Base-by-base conservation (phyloP, 2,797 vertebrate species). In the Alauda arvensis region DNA sequence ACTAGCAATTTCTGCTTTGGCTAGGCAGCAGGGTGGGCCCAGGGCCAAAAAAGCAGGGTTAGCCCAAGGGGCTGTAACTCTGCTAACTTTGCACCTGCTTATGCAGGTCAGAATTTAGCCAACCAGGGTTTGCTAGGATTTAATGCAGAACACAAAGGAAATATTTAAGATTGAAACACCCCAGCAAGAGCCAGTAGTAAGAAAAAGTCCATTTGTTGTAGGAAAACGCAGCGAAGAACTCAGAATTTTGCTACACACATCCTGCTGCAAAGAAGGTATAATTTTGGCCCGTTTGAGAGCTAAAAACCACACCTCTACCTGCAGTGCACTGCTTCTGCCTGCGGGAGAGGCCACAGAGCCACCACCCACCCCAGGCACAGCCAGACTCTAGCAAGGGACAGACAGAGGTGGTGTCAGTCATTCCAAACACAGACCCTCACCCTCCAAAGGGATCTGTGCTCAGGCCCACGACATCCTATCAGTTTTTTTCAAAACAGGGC, bases 1-100 rank as follows among this genome's bases (percentile, higher is more conserved):
- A 76, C 45, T 1, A 24, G 49, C 46, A 55, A 77, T 57, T 89
- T 74, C 46, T 61, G 49, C 68, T 84, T 77, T 93, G 87, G 80
- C 61, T 70, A 85, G 49, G 67, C 49, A 93, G 71, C 45, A 33
- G 18, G 39, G 57, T 33, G 66, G 89, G 77, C 79, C 34, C 8
- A 2, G 53, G 60, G 63, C 85, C 85, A 84, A 88, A 74, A 56
- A 74, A 56, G 13, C 42, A 60, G 53, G 29, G 19, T 18, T 46
- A 68, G 46, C 40, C 34, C 18, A 46, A 63, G 37, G 1, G n/a
- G 56, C 67, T 72, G 3, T 39, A 89, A 83, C 42, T 71, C 79
- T 57, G 55, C 57, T 80, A 56, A 75, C 59, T 75, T 74, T 33
- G 61, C 39, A 56, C 39, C 24, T 39, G 70, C 59, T 77, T 34